phyloP scores from a whole-genome alignment of 2,797 vertebrate species.

The Lophius americanus region DNA sequence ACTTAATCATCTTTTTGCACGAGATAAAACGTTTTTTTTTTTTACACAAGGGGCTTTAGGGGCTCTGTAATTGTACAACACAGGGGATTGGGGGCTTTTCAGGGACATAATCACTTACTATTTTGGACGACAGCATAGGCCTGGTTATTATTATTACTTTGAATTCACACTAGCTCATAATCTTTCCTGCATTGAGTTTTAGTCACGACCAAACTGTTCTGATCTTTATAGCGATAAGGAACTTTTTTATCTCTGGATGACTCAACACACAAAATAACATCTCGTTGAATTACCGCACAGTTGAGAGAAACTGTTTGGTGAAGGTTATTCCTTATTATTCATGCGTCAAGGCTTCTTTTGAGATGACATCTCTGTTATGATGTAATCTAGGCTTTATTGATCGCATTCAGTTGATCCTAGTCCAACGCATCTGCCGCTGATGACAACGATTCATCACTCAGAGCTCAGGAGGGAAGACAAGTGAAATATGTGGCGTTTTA shows the following conservation, averaged over 20 bases:
- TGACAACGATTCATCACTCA: conserved; percentile 55
- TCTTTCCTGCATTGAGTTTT: conserved; percentile 2
- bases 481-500: conserved; percentile 38
- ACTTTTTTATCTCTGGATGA: conserved; percentile 8
- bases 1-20: no score
- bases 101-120: no score
- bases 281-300: conserved; percentile 37
- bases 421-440: conserved; percentile 23
- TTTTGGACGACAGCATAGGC: no score
- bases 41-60: no score
- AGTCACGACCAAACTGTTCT: conserved; percentile 17
- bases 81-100: no score
- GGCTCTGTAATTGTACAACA: no score
- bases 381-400: no score
- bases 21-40: no score
- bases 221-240: not conserved
- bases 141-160: no score
- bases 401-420: no score
- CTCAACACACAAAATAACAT: conserved; percentile 28
- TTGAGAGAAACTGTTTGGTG: conserved; percentile 31
- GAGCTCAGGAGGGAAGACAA: conserved; percentile 22
- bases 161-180: no score
- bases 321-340: conserved; percentile 68
- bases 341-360: conserved; percentile 42
- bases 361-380: conserved; percentile 30